These are phyloP conservation scores for Holcopasites calliopsidis DNA, from an alignment of 1,140 invertebrate genomes.

Conservation along the genomic window DNA sequence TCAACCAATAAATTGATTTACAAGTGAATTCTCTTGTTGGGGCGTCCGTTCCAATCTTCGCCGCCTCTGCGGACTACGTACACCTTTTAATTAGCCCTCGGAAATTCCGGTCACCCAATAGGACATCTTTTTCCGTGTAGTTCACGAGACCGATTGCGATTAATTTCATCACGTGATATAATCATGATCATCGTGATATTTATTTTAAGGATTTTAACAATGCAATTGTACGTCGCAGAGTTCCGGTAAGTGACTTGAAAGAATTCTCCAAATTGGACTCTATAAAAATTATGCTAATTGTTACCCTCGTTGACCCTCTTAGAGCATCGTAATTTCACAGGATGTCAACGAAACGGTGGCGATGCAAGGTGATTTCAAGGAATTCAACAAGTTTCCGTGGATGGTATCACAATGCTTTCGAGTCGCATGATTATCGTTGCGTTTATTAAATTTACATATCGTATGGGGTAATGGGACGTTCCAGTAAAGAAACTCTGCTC, in stretches of 20 bases:
- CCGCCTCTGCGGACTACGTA: neutral
- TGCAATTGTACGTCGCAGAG: neutral
- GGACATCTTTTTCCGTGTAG: constrained; percentile 10
- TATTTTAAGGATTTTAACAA: neutral
- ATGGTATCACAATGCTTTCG: neutral
- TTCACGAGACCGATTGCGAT: constrained; percentile 7
- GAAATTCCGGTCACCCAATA: neutral
- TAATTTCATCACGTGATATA: neutral
- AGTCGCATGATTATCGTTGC: neutral
- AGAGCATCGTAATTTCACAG: neutral
- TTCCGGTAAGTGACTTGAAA: neutral
- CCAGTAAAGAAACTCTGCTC: neutral
- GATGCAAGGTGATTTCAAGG: neutral
- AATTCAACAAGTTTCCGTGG: neutral
- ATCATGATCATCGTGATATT: neutral
- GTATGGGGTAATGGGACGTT: neutral
- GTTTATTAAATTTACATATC: neutral
- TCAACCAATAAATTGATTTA: constrained; percentile 45
- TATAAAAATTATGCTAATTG: neutral
- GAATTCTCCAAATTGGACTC: neutral
- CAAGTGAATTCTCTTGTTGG: constrained; percentile 18
- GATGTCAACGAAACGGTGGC: neutral
- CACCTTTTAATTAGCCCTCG: constrained; percentile 8
- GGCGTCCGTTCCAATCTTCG: constrained; percentile 20
- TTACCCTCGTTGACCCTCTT: no score